Base-by-base conservation (phyloP, 2,888 invertebrate genomes). In the Creontiades dilutus region DNA sequence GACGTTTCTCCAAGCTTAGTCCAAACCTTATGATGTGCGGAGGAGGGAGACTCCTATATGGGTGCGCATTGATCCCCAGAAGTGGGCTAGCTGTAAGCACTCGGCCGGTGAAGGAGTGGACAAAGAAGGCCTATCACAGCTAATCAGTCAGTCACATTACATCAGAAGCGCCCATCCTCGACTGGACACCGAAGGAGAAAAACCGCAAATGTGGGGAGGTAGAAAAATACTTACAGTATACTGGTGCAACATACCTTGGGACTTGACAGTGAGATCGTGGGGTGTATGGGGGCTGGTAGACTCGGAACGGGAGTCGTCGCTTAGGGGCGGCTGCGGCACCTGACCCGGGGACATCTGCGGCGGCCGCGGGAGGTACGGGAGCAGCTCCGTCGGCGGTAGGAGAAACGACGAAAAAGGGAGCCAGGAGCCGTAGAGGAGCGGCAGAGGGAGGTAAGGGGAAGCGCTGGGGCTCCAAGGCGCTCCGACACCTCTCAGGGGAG, bases 341-440 rank as follows among this genome's bases (percentile, higher is more conserved):
- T 76, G 80, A 3, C 86, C 76, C 0, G 82, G 82, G 28, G 82
- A 82, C 82, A 68, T 47, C 48, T 61, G 82, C 16, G 82, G 89
- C 27, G 89, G 89, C 11, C 94, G 93, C 91, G 94, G 93, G 9
- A 94, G 93, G 23, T 94, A 94, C 92, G 94, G 94, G 86, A 93
- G 93, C 48, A 94, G 94, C 91, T 94, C 93, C 16, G 94, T 94
- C 61, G 94, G 94, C 91, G 94, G 94, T 90, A 94, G 94, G 61
- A 89, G 52, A 55, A 89, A 84, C 48, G 84, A 75, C 14, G 80
- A 48, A 37, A 82, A 90, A 80, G 90, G 91, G 28, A 90, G 84
- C 91, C 91, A 90, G 57, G 91, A 86, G 52, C 90, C 81, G 91
- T 90, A 89, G 27, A 90, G 87, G 23, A 90, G 90, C 13, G 91